Percentiles rank a stretch among this genome's conserved stretches.
phyloP scores from a whole-genome alignment of 2,888 invertebrate species.

The Cryptocheilus praepositus region DNA sequence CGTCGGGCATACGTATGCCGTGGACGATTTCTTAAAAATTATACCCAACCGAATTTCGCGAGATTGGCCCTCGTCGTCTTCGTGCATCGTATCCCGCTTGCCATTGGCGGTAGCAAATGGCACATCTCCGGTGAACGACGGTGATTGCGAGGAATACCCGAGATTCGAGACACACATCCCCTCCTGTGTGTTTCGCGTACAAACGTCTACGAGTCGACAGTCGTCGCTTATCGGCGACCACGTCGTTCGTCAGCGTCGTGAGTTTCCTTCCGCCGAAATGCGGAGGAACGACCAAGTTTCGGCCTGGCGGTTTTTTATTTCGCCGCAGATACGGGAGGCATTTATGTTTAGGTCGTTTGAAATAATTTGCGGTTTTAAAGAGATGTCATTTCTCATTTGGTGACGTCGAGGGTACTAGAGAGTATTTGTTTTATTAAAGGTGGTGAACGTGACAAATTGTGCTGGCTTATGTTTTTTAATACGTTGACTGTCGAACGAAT shows the following conservation, averaged over 20 bases:
- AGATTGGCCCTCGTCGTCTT: conserved; percentile 40
- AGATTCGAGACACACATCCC: conserved; percentile 19
- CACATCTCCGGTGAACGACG: conserved; percentile 10
- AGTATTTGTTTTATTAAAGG: too few relatives aligned
- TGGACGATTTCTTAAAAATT: conserved; percentile 52
- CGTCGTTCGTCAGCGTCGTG: conserved; percentile 8
- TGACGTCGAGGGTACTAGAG: too few relatives aligned
- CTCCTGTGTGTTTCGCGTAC: too few relatives aligned
- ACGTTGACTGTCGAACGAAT: too few relatives aligned
- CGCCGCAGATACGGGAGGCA: too few relatives aligned
- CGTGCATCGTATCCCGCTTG: conserved; percentile 6
- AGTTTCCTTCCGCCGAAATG: background rate
- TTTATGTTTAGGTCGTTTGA: too few relatives aligned
- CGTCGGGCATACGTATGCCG: conserved; percentile 37
- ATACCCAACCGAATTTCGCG: conserved; percentile 52
- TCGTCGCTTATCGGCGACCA: background rate
- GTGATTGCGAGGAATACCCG: conserved; percentile 20
- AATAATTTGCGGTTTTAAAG: too few relatives aligned
- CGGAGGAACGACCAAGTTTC: too few relatives aligned
- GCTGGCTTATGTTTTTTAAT: too few relatives aligned
- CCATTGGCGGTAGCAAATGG: conserved; percentile 31
- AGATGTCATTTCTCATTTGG: too few relatives aligned
- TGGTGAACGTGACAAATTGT: too few relatives aligned
- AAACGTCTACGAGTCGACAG: too few relatives aligned
- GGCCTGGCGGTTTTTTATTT: background rate